These are phyloP conservation scores for Coracias cyanogaster DNA, from an alignment of 2,797 vertebrate genomes.

Conservation along the genomic window DNA sequence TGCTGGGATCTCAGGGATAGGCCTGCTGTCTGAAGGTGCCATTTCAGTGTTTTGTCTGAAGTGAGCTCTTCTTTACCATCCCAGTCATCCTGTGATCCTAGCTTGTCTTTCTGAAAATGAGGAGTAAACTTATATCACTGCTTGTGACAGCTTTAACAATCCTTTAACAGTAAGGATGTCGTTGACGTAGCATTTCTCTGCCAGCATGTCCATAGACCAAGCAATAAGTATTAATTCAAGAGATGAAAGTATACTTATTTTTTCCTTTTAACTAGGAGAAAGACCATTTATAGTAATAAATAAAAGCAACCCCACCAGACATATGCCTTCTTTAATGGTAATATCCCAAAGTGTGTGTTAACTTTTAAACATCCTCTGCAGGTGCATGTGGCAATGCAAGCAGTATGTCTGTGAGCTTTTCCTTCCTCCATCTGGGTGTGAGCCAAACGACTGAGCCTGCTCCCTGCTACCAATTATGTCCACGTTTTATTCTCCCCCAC, in stretches of 20 bases:
- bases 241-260: neutral
- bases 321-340: neutral
- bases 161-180: neutral
- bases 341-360: slow-evolving; percentile 38
- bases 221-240: neutral
- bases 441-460: slow-evolving; percentile 23
- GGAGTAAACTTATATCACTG: neutral
- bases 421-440: neutral
- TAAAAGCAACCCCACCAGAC: slow-evolving; percentile 26
- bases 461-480: slow-evolving; percentile 21
- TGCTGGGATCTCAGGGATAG: neutral
- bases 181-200: neutral
- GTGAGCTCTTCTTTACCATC: neutral
- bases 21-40: neutral
- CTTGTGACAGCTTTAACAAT: neutral
- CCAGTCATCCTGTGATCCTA: neutral
- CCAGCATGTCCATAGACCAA: neutral
- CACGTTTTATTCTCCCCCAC: neutral
- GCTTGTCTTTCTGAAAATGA: neutral
- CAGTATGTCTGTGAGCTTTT: slow-evolving; percentile 21
- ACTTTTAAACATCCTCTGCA: slow-evolving; percentile 59
- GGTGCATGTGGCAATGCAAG: slow-evolving; percentile 37
- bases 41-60: neutral
- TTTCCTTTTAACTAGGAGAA: neutral
- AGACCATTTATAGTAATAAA: slow-evolving; percentile 30